Evolutionary conservation across 92 coral and sea anemone genomes (phyloP), one percentile per base, ranked within the genome.

Genomic region (Parazoanthus atlanticus): DNA sequence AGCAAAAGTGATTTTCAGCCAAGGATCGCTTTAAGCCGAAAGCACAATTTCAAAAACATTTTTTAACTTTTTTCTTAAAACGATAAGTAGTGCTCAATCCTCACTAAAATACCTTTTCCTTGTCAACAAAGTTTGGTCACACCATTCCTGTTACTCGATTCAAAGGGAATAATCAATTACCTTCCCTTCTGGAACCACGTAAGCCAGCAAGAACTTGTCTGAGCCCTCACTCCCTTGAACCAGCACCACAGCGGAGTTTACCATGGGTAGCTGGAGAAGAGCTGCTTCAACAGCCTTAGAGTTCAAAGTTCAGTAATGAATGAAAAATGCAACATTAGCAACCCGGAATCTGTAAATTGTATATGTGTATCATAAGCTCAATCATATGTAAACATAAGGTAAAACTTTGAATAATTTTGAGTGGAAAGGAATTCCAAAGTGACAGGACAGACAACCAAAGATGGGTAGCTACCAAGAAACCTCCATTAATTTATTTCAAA

Each of bases 111-210:
- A 36, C 38, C 4, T 2, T 36, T 36, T 36, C 38, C 38, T 36
- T 36, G 38, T 36, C 38, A 36, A 36, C 38, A 36, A 36, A 36
- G 38, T 36, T 36, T 36, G 2, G 38, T 5, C 38, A n/a, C n/a
- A n/a, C n/a, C 49, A 46, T 46, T 46, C 49, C 49, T 46, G 11
- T 56, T 12, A 56, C 21, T 56, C 65, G 28, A 61, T 52, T 52
- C 3, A 52, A 52, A 16, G 19, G 58, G 21, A 52, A 16, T 15
- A 52, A 0, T 2, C 10, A 23, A 61, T 61, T 88, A 95, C 98
- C 93, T 95, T 93, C 32, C 98, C 98, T 41, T 95, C 96, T 9
- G 96, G 98, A n/a, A 95, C 98, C 65, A 95, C 94, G 15, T 95
- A 95, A 0, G 98, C 96, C 40, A 91, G 91, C 36, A 95, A 80